These are phyloP conservation scores for Astyanax mexicanus DNA, from an alignment of 2,797 vertebrate species.

Conservation along the genomic window DNA sequence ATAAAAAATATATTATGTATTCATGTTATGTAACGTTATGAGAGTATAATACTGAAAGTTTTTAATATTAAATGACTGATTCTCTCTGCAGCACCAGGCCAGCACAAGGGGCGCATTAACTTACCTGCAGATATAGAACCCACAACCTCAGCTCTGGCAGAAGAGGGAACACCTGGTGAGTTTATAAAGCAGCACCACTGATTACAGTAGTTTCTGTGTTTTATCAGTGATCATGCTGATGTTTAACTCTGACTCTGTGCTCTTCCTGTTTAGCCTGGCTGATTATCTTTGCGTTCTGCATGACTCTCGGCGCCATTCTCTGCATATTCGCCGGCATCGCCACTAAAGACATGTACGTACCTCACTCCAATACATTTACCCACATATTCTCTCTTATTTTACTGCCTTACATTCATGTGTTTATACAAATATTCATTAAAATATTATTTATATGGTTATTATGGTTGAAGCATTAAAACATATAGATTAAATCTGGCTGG, in stretches of 20 bases:
- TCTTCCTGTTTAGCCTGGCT: conserved; percentile 73
- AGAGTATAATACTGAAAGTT: too few species aligned
- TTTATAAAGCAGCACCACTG: conserved; percentile 18
- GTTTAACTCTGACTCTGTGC: conserved; percentile 18
- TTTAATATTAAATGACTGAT: too few species aligned
- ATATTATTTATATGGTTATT: too few species aligned
- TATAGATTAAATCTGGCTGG: too few species aligned
- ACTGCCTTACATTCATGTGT: too few species aligned
- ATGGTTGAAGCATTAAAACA: too few species aligned
- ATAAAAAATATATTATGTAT: too few species aligned
- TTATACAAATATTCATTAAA: too few species aligned
- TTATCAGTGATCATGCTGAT: background rate
- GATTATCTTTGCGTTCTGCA: conserved; percentile 73
- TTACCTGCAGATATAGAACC: fast-evolving
- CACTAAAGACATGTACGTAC: conserved; percentile 77
- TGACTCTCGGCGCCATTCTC: conserved; percentile 70
- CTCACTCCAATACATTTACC: background rate
- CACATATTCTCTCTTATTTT: too few species aligned
- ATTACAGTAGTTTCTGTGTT: background rate
- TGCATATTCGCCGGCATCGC: conserved; percentile 69
- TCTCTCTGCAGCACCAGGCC: conserved; percentile 16
- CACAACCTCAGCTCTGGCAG: background rate
- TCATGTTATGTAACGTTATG: background rate
- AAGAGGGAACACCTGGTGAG: conserved; percentile 66
- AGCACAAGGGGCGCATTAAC: fast-evolving